A percentile compares a stretch with the other conserved stretches of the same genome.
Conservation (phyloP, 2,888 invertebrate species). For the Drosophila heteroneura region DNA sequence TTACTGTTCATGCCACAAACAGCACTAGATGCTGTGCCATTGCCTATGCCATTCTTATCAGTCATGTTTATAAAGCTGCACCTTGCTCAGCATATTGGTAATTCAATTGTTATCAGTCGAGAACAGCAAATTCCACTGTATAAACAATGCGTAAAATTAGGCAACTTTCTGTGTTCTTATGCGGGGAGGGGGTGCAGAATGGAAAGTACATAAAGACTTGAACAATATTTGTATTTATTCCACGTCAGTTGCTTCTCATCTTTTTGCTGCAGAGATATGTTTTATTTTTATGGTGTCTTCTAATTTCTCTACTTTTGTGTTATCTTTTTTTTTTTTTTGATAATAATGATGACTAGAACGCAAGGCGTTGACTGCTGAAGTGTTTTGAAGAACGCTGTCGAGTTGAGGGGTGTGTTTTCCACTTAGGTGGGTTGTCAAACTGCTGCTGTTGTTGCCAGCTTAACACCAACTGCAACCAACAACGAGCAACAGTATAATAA, state of each 20-base stretch:
- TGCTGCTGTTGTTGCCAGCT: slow-evolving; percentile 36
- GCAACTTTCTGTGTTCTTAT: slow-evolving; percentile 17
- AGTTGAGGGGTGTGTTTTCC: slow-evolving; percentile 33
- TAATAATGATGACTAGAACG: slow-evolving; percentile 46
- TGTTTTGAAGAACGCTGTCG: slow-evolving; percentile 43
- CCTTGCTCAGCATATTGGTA: not conserved
- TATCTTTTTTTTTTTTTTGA: slow-evolving; percentile 16
- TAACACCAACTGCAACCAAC: slow-evolving; percentile 45
- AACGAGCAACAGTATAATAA: slow-evolving; percentile 52
- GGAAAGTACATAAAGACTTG: slow-evolving; percentile 59
- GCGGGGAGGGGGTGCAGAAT: slow-evolving; percentile 4
- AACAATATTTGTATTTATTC: slow-evolving; percentile 22
- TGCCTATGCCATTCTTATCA: not conserved
- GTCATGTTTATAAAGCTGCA: slow-evolving; percentile 2
- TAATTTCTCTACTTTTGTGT: slow-evolving; percentile 11
- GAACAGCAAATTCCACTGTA: slow-evolving; percentile 10
- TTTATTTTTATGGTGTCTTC: slow-evolving; percentile 10
- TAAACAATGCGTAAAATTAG: slow-evolving; percentile 45
- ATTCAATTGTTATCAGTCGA: slow-evolving; percentile 1
- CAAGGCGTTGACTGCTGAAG: slow-evolving; percentile 71
- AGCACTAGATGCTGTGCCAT: no score
- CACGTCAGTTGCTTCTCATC: slow-evolving; percentile 19
- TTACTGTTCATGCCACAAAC: not conserved
- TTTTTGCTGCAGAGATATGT: slow-evolving; percentile 35
- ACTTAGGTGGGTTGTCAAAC: slow-evolving; percentile 53